Evolutionary conservation across 1,140 invertebrate genomes (phyloP).

Genomic region (Sesamia nonagrioides): DNA sequence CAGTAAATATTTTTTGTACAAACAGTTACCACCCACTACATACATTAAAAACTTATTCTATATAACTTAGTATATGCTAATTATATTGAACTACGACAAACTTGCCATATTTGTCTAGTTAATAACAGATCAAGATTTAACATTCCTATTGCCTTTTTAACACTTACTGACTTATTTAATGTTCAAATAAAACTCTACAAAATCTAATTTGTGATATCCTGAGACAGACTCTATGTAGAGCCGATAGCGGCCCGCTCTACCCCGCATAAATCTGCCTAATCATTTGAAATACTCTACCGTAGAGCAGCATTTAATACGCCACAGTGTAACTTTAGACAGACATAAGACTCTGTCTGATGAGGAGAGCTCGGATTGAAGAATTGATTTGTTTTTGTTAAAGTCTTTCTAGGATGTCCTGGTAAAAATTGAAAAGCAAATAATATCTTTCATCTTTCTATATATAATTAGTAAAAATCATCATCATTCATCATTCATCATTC

Average conservation of each 20-base stretch:
- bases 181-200: neutral
- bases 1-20: no score
- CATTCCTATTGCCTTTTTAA: no score
- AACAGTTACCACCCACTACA: no score
- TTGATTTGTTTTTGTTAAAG: neutral
- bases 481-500: no score
- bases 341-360: constrained; percentile 49
- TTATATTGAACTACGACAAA: neutral
- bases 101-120: neutral
- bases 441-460: no score
- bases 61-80: neutral
- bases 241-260: constrained; percentile 38
- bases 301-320: constrained; percentile 57
- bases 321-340: constrained; percentile 49
- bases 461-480: no score
- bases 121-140: no score
- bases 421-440: no score
- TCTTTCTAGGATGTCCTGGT: no score
- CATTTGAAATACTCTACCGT: constrained; percentile 68
- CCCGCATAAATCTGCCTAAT: constrained; percentile 71
- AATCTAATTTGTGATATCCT: constrained; percentile 5
- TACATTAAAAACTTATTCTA: no score
- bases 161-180: neutral
- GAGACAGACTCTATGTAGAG: constrained; percentile 6
- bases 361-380: constrained; percentile 5